A percentile compares a stretch with the other conserved stretches of the same genome.
Conservation (phyloP, 2,797 vertebrate species). For the Momotus momota region DNA sequence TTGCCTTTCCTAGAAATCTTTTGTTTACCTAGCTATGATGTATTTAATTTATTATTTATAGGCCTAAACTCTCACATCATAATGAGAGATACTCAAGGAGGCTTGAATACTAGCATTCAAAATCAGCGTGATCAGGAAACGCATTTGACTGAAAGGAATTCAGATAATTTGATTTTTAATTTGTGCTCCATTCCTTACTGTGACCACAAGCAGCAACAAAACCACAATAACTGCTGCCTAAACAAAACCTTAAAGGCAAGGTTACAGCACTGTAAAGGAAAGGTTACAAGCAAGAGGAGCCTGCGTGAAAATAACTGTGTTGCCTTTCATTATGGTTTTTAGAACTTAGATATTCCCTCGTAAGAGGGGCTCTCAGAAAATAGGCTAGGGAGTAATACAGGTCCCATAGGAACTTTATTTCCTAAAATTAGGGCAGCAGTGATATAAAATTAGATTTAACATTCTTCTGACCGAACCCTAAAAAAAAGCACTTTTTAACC, state of each 20-base stretch:
- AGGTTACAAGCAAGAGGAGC: neutral
- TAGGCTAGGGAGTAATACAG: neutral
- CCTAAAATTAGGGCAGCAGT: constrained; percentile 58
- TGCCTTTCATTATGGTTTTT: neutral
- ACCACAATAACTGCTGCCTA: neutral
- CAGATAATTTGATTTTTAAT: neutral
- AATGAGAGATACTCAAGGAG: neutral
- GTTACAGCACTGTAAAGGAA: neutral
- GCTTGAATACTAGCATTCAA: neutral
- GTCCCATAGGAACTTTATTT: neutral
- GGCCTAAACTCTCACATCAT: neutral
- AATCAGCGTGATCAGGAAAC: neutral
- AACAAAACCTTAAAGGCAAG: neutral
- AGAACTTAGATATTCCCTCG: neutral
- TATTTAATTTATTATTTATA: constrained; percentile 3
- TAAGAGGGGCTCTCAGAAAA: neutral
- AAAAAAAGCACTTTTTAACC: constrained; percentile 37
- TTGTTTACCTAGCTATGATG: neutral
- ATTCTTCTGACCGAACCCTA: constrained; percentile 60
- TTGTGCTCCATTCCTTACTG: neutral
- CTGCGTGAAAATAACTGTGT: neutral
- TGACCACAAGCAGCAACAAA: neutral
- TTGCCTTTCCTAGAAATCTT: neutral
- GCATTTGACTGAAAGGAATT: neutral
- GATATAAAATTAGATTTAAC: constrained; percentile 50